Base-by-base conservation (phyloP, 2,888 invertebrate species). In the Eremobia ochroleuca region DNA sequence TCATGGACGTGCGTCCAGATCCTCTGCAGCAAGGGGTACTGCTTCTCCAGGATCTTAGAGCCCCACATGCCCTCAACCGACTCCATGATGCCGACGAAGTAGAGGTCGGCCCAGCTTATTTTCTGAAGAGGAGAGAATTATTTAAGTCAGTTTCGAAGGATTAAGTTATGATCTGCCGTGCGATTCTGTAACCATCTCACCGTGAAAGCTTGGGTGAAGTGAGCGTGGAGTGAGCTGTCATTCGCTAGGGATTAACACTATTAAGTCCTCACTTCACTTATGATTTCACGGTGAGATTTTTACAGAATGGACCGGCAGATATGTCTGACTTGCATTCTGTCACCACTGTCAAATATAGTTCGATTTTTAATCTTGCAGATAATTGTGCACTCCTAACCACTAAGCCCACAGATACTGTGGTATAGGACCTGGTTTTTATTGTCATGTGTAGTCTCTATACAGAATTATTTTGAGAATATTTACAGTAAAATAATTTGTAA, bases 41-140 rank as follows among this genome's bases (percentile, higher is more conserved):
- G 79, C 64, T 82, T 85, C 52, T 88, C 86, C 46, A 92, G 73
- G 76, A 90, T 75, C 71, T 85, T 89, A 77, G 84, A 85, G 74
- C 88, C 89, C 89, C 89, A 86, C 84, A 89, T 87, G 52, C 88
- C 86, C 62, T 92, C 86, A 61, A 92, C 79, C 25, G 88, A 91
- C 71, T 92, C 92, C 28, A 91, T 76, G 79, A 91, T 87, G 18
- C 90, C 91, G 52, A 90, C 91, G 73, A 92, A 90, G 85, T 89
- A 92, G 71, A 91, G 69, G 74, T 92, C 92, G 28, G 89, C 90
- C 91, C 91, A 92, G 86, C 76, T 83, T 59, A 85, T 72, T 85
- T 85, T 86, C 85, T 85, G 52, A 1, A 67, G 43, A 31, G 15
- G 25, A 68, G 0, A 61, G 0, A n/a, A 67, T 18, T 18, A 0